Base-by-base conservation (phyloP, 23 tunicate species). In the Ascidia mentula region DNA sequence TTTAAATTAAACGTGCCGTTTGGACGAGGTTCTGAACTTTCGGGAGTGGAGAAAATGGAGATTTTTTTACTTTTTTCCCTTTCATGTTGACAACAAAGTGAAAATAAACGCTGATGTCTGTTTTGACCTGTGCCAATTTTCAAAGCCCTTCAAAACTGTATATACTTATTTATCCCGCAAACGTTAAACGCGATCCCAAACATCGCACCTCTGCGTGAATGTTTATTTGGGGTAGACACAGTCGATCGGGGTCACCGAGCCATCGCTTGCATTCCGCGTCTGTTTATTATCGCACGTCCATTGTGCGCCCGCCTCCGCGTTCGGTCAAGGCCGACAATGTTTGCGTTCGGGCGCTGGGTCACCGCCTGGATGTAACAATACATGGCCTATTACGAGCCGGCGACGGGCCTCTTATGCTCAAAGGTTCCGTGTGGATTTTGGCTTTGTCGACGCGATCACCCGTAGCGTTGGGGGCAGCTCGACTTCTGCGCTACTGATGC, bases 321-420 rank as follows among this genome's bases (percentile, higher is more conserved):
- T 53, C 28, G 65, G 65, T 53, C 65, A 53, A 53, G 65, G 65
- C 65, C 7, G 65, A 26, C 65, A n/a, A 53, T 53, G 65, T 53
- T 53, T 53, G 65, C 1, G 12, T 53, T 5, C n/a, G 13, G 65
- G 65, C 65, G 24, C 65, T 53, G 65, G 65, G 65, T 53, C 65
- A 53, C 1, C 24, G 7, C 65, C 65, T 3, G 28, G 65, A 26
- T 53, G 12, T 53, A 28, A 53, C 65, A 9, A 53, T 53, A 53
- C 65, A 53, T 53, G 15, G 53, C 15, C 53, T 15, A 15, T 42
- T 9, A 15, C 53, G 53, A 12, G 15, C n/a, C n/a, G n/a, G n/a
- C n/a, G n/a, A n/a, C n/a, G n/a, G n/a, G n/a, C n/a, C n/a, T n/a
- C n/a, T n/a, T n/a, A n/a, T n/a, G n/a, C n/a, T n/a, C n/a, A n/a